These are phyloP conservation scores for Chironex yamaguchii DNA, from an alignment of 30 jellyfish, hydroid and myxozoan species.

Conservation along the genomic window DNA sequence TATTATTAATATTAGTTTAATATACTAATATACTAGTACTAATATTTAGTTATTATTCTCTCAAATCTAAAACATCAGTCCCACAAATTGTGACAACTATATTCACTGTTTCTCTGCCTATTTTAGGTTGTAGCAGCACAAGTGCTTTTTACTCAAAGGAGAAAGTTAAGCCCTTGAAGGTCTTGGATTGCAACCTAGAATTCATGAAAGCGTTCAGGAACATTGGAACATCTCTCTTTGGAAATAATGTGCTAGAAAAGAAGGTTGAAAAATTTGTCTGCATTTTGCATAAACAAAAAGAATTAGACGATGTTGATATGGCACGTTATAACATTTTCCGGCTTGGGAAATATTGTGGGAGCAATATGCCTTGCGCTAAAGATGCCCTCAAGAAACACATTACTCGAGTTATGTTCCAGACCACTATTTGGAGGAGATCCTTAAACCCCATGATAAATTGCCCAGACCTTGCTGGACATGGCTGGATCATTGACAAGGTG, in stretches of 20 bases:
- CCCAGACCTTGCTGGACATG: slow-evolving; percentile 16
- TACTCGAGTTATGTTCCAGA: not conserved
- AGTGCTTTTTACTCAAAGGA: slow-evolving; percentile 51
- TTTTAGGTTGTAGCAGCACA: slow-evolving; percentile 40
- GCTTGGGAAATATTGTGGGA: slow-evolving; percentile 8
- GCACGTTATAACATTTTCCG: slow-evolving; percentile 4
- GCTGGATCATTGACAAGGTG: slow-evolving; percentile 3
- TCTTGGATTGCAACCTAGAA: not conserved
- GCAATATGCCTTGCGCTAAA: slow-evolving; percentile 12
- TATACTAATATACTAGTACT: no score
- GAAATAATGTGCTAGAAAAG: not conserved
- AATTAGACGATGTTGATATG: no score
- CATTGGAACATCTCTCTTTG: slow-evolving; percentile 25
- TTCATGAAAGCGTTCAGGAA: slow-evolving; percentile 5
- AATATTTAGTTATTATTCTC: no score
- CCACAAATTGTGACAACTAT: no score
- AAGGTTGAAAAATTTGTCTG: no score
- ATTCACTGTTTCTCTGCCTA: not conserved
- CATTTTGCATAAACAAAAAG: no score
- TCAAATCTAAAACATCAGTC: no score
- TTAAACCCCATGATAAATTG: not conserved
- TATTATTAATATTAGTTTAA: no score
- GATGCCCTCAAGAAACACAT: slow-evolving; percentile 1
- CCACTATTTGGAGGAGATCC: slow-evolving; percentile 1
- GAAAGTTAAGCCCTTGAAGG: slow-evolving; percentile 14